These are phyloP conservation scores for Paratrypauchen microcephalus DNA, from an alignment of 2,797 vertebrate genomes.

Conservation along the genomic window DNA sequence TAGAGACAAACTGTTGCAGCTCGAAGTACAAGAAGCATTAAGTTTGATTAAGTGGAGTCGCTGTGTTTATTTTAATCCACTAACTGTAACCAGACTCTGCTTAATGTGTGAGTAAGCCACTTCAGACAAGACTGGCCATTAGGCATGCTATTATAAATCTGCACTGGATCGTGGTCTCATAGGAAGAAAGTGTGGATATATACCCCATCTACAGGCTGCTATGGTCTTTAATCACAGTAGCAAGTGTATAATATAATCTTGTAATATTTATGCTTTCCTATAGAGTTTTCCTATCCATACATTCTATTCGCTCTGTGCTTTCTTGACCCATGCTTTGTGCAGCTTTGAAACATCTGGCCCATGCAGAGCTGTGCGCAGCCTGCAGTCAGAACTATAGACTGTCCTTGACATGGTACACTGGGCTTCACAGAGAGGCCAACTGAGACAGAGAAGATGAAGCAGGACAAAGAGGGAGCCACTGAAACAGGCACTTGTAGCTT, in stretches of 20 bases:
- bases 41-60: not conserved
- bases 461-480: slow-evolving; percentile 9
- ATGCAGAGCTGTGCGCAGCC: slow-evolving; percentile 15
- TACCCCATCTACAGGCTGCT: not conserved
- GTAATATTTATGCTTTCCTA: not conserved
- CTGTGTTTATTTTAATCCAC: slow-evolving; percentile 8
- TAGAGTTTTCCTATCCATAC: not conserved
- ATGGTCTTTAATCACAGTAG: not conserved
- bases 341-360: slow-evolving; percentile 15
- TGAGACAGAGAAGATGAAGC: slow-evolving; percentile 24
- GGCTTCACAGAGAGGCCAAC: slow-evolving; percentile 29
- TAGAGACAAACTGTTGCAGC: not conserved
- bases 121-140: slow-evolving; percentile 1
- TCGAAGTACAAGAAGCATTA: slow-evolving; percentile 3
- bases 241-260: not conserved
- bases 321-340: slow-evolving; percentile 5
- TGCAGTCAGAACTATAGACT: slow-evolving; percentile 24
- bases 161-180: not conserved
- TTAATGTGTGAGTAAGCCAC: not conserved
- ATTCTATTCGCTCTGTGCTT: not conserved
- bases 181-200: not conserved
- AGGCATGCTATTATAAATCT: not conserved
- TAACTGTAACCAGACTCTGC: slow-evolving; percentile 2
- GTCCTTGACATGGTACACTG: slow-evolving; percentile 32
- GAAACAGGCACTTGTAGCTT: slow-evolving; percentile 16